Conservation (phyloP, 2,113 vertebrate species). For the Pampusana beccarii region DNA sequence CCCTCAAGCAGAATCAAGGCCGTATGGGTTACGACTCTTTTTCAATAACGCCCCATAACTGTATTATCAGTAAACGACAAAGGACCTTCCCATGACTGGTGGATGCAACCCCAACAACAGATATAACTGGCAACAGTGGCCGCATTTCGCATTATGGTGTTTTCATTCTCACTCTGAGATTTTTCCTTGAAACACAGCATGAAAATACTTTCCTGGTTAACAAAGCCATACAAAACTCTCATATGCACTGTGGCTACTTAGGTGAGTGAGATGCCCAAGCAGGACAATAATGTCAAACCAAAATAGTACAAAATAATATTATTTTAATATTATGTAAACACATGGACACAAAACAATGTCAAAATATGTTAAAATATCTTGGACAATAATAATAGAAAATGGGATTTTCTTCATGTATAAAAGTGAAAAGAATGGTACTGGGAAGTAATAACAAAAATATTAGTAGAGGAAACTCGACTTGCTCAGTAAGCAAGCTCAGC, state of each 20-base stretch:
- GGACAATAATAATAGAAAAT: conserved; percentile 43
- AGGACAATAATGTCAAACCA: conserved; percentile 68
- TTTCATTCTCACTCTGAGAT: neutral
- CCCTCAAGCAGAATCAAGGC: neutral
- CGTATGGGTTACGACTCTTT: fast-evolving
- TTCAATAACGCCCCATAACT: neutral
- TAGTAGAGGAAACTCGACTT: neutral
- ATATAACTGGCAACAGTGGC: neutral
- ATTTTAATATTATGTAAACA: conserved; percentile 77
- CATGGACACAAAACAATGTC: conserved; percentile 54
- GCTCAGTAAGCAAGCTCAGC: conserved; percentile 58
- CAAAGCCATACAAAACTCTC: neutral
- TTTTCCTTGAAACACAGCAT: neutral
- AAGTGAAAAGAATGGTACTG: conserved; percentile 18
- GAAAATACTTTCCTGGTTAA: neutral
- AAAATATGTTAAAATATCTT: conserved; percentile 51
- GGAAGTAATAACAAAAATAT: conserved; percentile 26
- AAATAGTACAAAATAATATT: conserved; percentile 71
- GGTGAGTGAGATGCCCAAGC: conserved; percentile 60
- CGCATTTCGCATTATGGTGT: neutral
- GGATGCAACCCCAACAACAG: fast-evolving
- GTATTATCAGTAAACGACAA: neutral
- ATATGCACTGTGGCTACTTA: neutral
- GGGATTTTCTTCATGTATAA: conserved; percentile 34
- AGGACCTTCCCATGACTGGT: neutral